Base-by-base conservation (phyloP, 30 jellyfish, hydroid and myxozoan genomes). In the Rhopilema esculentum region DNA sequence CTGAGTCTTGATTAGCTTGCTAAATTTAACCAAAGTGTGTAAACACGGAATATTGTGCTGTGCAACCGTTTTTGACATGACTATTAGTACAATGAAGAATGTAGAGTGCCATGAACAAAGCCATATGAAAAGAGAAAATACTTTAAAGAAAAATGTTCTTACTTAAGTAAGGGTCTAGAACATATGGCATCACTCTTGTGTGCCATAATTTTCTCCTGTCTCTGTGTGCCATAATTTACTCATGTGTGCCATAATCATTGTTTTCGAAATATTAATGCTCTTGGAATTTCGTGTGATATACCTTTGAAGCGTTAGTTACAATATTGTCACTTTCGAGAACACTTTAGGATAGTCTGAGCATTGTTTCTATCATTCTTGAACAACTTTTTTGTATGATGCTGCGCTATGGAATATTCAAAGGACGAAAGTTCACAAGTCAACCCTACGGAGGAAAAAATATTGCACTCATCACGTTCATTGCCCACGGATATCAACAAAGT, bases 351-450 rank as follows among this genome's bases (percentile, higher is more conserved):
- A 65, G 75, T 65, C 24, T 21, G 75, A 65, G 24, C 24, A 65
- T 65, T 65, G 75, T 65, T 65, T 65, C 75, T 65, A 65, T 65
- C 75, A 65, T 21, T 65, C 75, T 65, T 29, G 75, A 65, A 65
- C 75, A 65, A 65, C n/a, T n/a, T n/a, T 65, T 65, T 65, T 65
- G 24, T 65, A 65, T 65, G 75, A 16, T 65, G 75, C 26, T 65
- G 75, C 75, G 75, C 24, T 65, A 65, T 65, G 75, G 75, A 65
- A 65, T 29, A 65, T 65, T 65, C 75, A 21, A 65, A 65, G 75
- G 75, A 65, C 75, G 75, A 65, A 65, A 21, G 7, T 16, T 65
- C 75, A 65, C 75, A 65, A 65, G 75, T 65, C 24, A 65, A 65
- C 75, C 75, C 75, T 29, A 8, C 75, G 75, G 75, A 29, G 75